Percentiles rank a stretch among this genome's conserved stretches.
Conservation (phyloP, 2,797 vertebrate species). For the Myotis planiceps region DNA sequence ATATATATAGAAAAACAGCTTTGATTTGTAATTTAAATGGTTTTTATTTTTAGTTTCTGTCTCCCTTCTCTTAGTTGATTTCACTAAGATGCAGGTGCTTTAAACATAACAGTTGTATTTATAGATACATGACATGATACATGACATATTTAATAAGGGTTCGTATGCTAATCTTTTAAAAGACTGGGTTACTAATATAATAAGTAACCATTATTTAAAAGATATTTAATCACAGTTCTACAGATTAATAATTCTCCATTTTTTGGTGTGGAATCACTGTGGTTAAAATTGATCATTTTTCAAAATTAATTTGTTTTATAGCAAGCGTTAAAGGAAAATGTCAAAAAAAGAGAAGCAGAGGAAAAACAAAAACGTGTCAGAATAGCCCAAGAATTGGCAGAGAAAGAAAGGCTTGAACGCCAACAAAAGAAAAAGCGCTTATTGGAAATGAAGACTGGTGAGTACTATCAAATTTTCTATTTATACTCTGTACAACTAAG, state of each 20-base stretch:
- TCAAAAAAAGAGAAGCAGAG: constrained; percentile 91
- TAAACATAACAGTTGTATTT: constrained; percentile 21
- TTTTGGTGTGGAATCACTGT: constrained; percentile 36
- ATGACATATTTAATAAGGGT: not conserved
- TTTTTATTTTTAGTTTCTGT: constrained; percentile 65
- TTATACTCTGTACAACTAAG: not conserved
- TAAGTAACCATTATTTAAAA: constrained; percentile 27
- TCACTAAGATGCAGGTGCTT: constrained; percentile 38
- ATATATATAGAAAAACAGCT: not conserved
- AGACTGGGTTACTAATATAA: constrained; percentile 30
- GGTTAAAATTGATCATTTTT: constrained; percentile 75
- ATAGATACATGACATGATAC: not conserved
- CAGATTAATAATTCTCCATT: constrained; percentile 23
- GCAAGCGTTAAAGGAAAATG: constrained; percentile 97
- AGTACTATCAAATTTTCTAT: constrained; percentile 54
- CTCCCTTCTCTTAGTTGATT: constrained; percentile 52
- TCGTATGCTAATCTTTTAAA: constrained; percentile 32
- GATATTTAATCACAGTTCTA: not conserved
- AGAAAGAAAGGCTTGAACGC: constrained; percentile 94
- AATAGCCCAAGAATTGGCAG: constrained; percentile 95
- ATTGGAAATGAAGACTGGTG: constrained; percentile 95
- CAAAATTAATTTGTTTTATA: constrained; percentile 81
- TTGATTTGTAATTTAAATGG: constrained; percentile 53
- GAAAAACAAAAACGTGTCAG: constrained; percentile 94
- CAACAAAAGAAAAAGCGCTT: constrained; percentile 94